Base-by-base conservation (phyloP, 2,113 vertebrate species). In the Noctilio leporinus region DNA sequence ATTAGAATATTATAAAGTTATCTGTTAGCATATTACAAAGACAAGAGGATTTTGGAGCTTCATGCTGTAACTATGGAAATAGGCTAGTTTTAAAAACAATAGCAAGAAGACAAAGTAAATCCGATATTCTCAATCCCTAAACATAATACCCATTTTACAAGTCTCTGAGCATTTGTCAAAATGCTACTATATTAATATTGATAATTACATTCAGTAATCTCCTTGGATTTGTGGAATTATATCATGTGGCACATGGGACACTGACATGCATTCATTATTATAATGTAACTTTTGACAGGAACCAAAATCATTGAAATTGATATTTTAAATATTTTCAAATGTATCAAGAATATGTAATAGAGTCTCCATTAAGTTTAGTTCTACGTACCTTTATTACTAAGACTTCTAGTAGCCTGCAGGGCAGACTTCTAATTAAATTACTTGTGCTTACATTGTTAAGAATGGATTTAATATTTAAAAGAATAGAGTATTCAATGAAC, bases 21-120 rank as follows among this genome's bases (percentile, higher is more conserved):
- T 86, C 33, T 14, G 86, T 70, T 67, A 85, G 33, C 20, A 8
- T n/a, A 33, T 84, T 86, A 85, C 20, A 85, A 64, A 81, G 59
- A 75, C 59, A 88, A 43, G 10, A 94, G 28, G 26, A n/a, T 69
- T 24, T 55, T 30, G 22, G 45, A 89, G 30, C 69, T 67, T 81
- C 22, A 33, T 65, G 40, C 33, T 86, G 40, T 94, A 86, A 35
- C 92, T 86, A 95, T 91, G 78, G 88, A 89, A 90, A 86, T 43
- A 33, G 47, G 15, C 2, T 4, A 57, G 11, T 12, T 33, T 76
- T 94, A 81, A 94, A 81, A 82, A 89, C 49, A 93, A 26, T 62
- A 57, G 45, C 45, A 86, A 85, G 53, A 64, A 64, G 72, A 51
- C 33, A 30, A 33, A 83, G 19, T 24, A 62, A 92, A 70, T 91